These are phyloP conservation scores for Orthosia incerta DNA, from an alignment of 2,888 invertebrate genomes.

Conservation along the genomic window DNA sequence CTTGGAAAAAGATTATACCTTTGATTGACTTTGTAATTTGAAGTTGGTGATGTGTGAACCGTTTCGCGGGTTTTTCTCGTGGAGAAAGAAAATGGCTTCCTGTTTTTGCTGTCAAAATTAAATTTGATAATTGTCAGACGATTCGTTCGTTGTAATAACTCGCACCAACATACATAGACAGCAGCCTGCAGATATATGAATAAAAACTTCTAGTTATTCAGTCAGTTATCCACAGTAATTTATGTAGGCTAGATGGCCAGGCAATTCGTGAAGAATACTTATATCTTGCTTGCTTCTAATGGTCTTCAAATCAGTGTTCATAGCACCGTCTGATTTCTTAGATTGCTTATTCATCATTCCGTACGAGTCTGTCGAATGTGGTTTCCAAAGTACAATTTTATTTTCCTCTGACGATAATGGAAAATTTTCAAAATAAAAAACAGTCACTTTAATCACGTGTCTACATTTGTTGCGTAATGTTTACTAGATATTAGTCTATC, in stretches of 20 bases:
- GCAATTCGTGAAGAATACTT: neutral
- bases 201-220: neutral
- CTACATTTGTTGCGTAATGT: constrained; percentile 30
- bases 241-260: neutral
- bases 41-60: neutral
- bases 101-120: neutral
- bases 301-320: neutral
- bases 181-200: neutral
- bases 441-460: constrained; percentile 5
- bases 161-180: too few species aligned
- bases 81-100: constrained; percentile 2
- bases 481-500: constrained; percentile 27
- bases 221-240: neutral
- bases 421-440: constrained; percentile 21
- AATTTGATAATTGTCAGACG: neutral
- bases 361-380: constrained; percentile 8
- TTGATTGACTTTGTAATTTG: constrained; percentile 40
- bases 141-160: neutral
- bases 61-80: neutral
- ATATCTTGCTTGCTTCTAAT: neutral
- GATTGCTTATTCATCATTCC: neutral
- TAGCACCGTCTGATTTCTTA: neutral
- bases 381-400: constrained; percentile 24
- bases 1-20: constrained; percentile 27
- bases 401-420: constrained; percentile 22